phyloP scores from a whole-genome alignment of 2,797 vertebrate genomes.

The Arremon brunneinucha region DNA sequence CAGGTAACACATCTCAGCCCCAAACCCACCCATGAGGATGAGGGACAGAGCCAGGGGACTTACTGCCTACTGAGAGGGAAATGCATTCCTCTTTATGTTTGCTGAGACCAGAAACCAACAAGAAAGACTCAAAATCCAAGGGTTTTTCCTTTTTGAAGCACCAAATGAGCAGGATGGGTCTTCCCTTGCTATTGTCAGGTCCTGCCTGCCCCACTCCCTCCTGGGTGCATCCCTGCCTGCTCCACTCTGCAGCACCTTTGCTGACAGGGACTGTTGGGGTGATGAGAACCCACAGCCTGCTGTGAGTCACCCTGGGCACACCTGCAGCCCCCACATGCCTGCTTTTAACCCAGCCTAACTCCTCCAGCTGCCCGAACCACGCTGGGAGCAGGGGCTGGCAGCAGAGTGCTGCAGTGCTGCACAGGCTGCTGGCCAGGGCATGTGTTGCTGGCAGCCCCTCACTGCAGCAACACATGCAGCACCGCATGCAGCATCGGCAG shows the following conservation, averaged over 20 bases:
- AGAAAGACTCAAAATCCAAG: background rate
- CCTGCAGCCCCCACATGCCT: accelerated
- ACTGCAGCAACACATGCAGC: background rate
- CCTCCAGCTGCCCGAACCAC: background rate
- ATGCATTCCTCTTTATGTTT: accelerated
- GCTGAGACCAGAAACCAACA: background rate
- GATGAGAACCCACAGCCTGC: background rate
- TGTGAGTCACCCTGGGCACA: background rate
- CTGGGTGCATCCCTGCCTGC: background rate
- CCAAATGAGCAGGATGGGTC: background rate
- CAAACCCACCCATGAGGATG: background rate
- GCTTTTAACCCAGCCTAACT: background rate
- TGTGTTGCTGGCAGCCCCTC: too few relatives aligned
- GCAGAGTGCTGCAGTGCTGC: background rate
- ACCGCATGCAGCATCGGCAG: background rate
- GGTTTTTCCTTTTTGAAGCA: background rate
- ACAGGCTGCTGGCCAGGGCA: background rate
- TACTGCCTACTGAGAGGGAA: background rate
- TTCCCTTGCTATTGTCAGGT: background rate
- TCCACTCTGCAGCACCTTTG: background rate
- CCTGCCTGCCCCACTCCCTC: background rate
- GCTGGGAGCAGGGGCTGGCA: accelerated
- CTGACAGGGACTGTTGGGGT: background rate
- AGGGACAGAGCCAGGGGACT: background rate
- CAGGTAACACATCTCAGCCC: background rate